Evolutionary conservation across 2,888 invertebrate species (phyloP).

Genomic region (Myathropa florea): DNA sequence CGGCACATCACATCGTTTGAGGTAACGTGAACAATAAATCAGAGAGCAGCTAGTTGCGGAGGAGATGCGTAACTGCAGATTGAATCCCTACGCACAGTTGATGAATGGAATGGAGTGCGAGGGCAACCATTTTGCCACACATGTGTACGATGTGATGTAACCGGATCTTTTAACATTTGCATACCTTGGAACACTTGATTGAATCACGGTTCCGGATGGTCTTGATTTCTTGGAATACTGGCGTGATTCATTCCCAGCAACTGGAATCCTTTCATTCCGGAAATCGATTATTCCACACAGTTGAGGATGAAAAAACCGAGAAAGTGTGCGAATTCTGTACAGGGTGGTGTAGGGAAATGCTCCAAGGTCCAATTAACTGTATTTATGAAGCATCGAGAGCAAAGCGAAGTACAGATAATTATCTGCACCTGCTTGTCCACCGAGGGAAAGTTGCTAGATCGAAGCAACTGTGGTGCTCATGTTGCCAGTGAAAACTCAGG

Average conservation of each 20-base stretch:
- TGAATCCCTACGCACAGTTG: not conserved
- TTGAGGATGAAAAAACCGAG: not conserved
- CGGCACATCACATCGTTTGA: not conserved
- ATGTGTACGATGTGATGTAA: not conserved
- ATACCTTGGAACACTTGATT: not conserved
- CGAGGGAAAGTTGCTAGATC: not conserved
- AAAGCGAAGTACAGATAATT: not conserved
- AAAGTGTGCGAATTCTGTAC: not conserved
- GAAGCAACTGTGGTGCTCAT: not conserved
- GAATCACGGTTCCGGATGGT: not conserved
- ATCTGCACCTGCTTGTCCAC: not conserved
- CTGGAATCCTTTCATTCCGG: not conserved
- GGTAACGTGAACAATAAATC: not conserved
- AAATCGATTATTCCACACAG: not conserved
- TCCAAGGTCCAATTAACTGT: not conserved
- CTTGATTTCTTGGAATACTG: not conserved
- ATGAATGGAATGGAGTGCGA: not conserved
- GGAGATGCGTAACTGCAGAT: not conserved
- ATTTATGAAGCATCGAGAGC: not conserved
- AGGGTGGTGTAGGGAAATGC: no score
- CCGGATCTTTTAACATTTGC: not conserved
- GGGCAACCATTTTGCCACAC: not conserved
- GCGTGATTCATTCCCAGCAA: not conserved
- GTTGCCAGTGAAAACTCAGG: no score
- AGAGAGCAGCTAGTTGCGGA: not conserved